phyloP scores from a whole-genome alignment of 92 coral and sea anemone species.

The Zoanthus solanderi region DNA sequence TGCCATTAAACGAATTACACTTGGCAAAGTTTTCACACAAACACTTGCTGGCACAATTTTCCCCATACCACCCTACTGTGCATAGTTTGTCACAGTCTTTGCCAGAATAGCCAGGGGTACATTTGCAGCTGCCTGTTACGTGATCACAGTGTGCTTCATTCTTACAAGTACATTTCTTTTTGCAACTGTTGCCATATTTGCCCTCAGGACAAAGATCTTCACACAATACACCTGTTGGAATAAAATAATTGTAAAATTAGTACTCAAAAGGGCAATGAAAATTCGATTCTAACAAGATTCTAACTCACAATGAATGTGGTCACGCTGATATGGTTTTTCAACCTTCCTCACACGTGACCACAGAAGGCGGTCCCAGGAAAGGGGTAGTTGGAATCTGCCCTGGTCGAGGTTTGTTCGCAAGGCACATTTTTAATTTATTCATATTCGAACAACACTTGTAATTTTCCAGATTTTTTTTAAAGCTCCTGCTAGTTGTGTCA shows the following conservation, averaged over 20 bases:
- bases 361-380: no score
- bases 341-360: no score
- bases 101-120: slow-evolving; percentile 80
- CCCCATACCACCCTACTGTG: slow-evolving; percentile 71
- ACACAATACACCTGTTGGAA: slow-evolving; percentile 77
- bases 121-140: slow-evolving; percentile 80
- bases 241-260: neutral
- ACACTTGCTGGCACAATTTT: slow-evolving; percentile 71
- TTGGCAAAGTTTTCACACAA: slow-evolving; percentile 82
- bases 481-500: no score
- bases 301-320: no score
- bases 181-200: slow-evolving; percentile 78
- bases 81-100: slow-evolving; percentile 68
- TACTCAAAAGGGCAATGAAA: no score
- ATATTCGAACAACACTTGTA: no score
- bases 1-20: slow-evolving; percentile 77
- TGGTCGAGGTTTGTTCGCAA: no score
- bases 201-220: slow-evolving; percentile 91
- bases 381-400: no score
- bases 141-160: slow-evolving; percentile 90
- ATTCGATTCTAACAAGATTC: no score
- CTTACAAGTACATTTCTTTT: slow-evolving; percentile 72
- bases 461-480: no score
- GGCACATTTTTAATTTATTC: no score
- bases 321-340: no score